Evolutionary conservation across 1,140 invertebrate species (phyloP).

Genomic region (Neotoxoptera formosana): DNA sequence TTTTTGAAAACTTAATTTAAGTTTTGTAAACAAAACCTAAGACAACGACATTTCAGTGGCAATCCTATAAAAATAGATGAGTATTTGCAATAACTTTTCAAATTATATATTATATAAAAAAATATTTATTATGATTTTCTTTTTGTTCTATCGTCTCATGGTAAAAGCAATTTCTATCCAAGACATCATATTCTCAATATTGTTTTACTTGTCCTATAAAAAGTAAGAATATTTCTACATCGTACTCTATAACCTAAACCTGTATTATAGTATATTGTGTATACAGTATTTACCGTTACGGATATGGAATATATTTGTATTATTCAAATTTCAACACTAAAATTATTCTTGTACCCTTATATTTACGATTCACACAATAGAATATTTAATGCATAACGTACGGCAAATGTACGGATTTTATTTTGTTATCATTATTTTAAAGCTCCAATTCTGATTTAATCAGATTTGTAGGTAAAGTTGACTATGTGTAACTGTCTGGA

Average conservation of each 20-base stretch:
- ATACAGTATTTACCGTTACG: neutral
- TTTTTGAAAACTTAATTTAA: conserved; percentile 39
- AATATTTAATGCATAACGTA: neutral
- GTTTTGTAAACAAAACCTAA: conserved; percentile 26
- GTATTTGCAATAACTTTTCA: conserved; percentile 36
- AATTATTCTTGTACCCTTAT: neutral
- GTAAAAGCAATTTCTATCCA: conserved; percentile 38
- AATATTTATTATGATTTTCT: conserved; percentile 38
- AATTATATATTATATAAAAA: conserved; percentile 38
- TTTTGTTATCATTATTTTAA: neutral
- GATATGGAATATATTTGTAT: conserved; percentile 25
- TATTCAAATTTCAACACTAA: neutral
- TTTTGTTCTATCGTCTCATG: neutral
- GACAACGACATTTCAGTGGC: neutral
- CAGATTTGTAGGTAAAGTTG: neutral
- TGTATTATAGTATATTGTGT: neutral
- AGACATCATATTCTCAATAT: conserved; percentile 32
- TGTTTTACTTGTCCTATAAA: conserved; percentile 18
- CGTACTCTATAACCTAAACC: neutral
- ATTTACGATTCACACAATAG: neutral
- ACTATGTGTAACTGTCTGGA: neutral
- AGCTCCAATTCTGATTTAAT: neutral
- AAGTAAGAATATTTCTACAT: conserved; percentile 26
- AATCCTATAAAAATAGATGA: conserved; percentile 34
- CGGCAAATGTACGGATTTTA: too few relatives aligned